These are phyloP conservation scores for Drosophila kohkoa DNA, from an alignment of 1,140 invertebrate genomes.

Conservation along the genomic window DNA sequence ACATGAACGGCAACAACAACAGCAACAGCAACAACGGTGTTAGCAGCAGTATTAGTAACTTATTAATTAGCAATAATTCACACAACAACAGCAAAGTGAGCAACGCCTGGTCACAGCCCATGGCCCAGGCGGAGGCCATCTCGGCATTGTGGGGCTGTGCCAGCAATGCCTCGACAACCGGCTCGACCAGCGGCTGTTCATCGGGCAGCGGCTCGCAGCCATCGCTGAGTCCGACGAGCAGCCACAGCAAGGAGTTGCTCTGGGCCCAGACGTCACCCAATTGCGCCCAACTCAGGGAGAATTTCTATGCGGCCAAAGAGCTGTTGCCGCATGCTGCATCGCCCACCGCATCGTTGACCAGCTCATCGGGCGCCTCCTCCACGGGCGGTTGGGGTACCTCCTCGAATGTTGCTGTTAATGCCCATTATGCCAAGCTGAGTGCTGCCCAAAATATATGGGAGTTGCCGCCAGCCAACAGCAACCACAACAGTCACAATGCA, in stretches of 20 bases:
- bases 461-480: constrained; percentile 53
- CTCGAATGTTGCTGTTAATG: constrained; percentile 18
- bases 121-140: constrained; percentile 69
- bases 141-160: constrained; percentile 78
- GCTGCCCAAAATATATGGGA: constrained; percentile 75
- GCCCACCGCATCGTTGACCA: constrained; percentile 67
- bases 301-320: constrained; percentile 59
- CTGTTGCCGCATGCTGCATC: constrained; percentile 66
- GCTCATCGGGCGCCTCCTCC: constrained; percentile 61
- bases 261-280: constrained; percentile 76
- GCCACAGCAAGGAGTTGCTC: constrained; percentile 80
- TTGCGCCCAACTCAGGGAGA: constrained; percentile 62
- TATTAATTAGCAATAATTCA: constrained; percentile 84
- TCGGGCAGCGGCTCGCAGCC: constrained; percentile 78
- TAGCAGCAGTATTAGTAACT: constrained; percentile 84
- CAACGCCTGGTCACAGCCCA: constrained; percentile 42
- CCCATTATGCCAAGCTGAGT: constrained; percentile 68
- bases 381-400: constrained; percentile 35
- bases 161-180: constrained; percentile 54
- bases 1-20: constrained; percentile 53
- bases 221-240: constrained; percentile 79
- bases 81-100: constrained; percentile 53
- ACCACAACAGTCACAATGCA: constrained; percentile 14
- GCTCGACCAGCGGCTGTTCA: constrained; percentile 73
- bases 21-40: constrained; percentile 51